Base-by-base conservation (phyloP, 2,797 vertebrate genomes). In the Pseudochaenichthys georgianus region DNA sequence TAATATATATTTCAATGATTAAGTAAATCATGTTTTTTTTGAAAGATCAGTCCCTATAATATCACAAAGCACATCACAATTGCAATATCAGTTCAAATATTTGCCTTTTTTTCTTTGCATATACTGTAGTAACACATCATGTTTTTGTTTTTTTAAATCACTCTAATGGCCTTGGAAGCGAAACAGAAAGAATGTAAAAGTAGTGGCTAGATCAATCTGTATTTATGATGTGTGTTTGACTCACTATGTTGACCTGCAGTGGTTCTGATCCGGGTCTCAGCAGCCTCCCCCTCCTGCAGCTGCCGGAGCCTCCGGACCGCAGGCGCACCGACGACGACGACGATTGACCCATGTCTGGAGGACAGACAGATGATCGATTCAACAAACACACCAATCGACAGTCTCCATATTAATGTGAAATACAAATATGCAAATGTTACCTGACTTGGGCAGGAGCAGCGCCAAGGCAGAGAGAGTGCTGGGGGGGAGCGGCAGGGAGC, bases 171-270 rank as follows among this genome's bases (percentile, higher is more conserved):
- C 16, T 51, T 63, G 9, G 72, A 64, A 53, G 50, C 54, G 53
- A 52, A 43, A 68, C 73, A 76, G 43, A 70, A 46, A 19, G 2
- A 47, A 53, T 53, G 23, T n/a, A 19, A 50, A 58, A 43, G 34
- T 11, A 42, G 28, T 3, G 12, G 42, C 43, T 15, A 50, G 34
- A 67, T 71, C 28, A 46, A 68, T 83, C 15, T 67, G 42, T 62
- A 4, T 67, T 46, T n/a, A 50, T 38, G 34, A 38, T 42, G 38
- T 42, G 57, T 61, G 51, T 81, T 57, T 0, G 13, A 93, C 96
- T 97, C 94, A 98, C 96, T 84, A 96, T 88, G 86, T 96, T 96
- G 84, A 97, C 94, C 64, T 96, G 95, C 64, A 97, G 93, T 9
- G 96, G 95, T 85, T 96, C 96, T n/a, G 96, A 96, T 65, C 96